Evolutionary conservation across 2,113 vertebrate genomes (phyloP).

Genomic region (Bostrychus sinensis): DNA sequence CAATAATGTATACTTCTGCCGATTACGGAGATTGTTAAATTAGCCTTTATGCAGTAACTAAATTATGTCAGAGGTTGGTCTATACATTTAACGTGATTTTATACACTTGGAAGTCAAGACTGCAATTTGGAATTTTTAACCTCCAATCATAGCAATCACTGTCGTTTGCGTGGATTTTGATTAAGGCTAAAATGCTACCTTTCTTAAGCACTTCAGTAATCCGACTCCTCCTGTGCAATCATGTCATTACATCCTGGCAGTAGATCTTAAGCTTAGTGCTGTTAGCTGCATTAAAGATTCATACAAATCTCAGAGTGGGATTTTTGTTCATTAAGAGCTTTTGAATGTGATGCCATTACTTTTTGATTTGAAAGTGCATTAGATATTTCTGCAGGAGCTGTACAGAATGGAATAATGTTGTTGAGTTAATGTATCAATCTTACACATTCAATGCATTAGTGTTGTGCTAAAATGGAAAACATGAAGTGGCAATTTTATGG

Average conservation of each 20-base stretch:
- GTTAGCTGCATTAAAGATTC: conserved; percentile 15
- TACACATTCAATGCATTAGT: no score
- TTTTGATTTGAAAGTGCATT: not conserved
- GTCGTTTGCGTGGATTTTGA: not conserved
- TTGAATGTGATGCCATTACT: not conserved
- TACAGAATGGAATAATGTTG: not conserved
- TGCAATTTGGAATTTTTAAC: not conserved
- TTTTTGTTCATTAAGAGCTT: conserved; percentile 19
- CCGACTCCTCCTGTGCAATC: not conserved
- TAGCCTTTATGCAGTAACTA: no score
- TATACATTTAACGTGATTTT: not conserved
- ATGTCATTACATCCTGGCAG: conserved; percentile 8
- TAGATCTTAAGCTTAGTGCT: not conserved
- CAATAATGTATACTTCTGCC: no score
- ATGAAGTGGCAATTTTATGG: no score
- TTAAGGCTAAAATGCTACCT: conserved; percentile 2
- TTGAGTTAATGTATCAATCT: no score
- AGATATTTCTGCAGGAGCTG: not conserved
- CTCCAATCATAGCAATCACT: not conserved
- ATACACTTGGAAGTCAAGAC: not conserved
- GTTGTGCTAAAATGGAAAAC: no score
- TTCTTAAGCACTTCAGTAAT: conserved; percentile 18
- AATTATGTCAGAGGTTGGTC: no score
- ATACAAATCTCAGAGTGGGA: not conserved
- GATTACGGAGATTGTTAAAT: no score